Evolutionary conservation across 2,113 vertebrate species (phyloP), one percentile per base, ranked within the genome.

Genomic region (Ictalurus furcatus): DNA sequence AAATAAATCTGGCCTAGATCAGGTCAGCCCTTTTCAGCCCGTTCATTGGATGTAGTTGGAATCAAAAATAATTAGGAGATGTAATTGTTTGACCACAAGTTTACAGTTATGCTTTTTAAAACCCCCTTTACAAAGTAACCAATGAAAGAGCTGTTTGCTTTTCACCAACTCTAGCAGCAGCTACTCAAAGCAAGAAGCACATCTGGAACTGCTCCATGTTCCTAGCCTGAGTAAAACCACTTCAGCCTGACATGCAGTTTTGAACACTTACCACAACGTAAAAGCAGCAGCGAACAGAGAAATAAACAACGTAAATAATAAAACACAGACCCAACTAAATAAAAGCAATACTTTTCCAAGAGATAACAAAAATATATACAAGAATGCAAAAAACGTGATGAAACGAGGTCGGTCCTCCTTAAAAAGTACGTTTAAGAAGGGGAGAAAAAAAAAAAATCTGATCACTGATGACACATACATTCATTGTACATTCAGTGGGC

Each of bases 211-310:
- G 91, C 91, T 90, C 88, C 6, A 85, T 91, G 90, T 93, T 90
- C 90, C 89, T 93, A 95, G 94, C 21, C 76, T 87, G 76, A 85
- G 85, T 61, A 91, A 91, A 95, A 95, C 95, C 95, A 96, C 96
- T 96, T 94, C 96, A 96, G 94, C 95, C 96, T 93, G 91, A 94
- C 96, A 96, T 96, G 96, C 95, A 95, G 93, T 93, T 94, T 93
- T 90, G 91, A 95, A 92, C 94, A 96, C 96, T 96, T 96, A 96
- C 96, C 96, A 96, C 95, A 96, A 96, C 92, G 94, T 94, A 96
- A 96, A 96, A 95, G 95, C 96, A 96, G 96, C 96, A 96, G 95
- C 94, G 92, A 96, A 96, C 94, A 95, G 94, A 95, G 95, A 95
- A 95, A 94, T 95, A 93, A 94, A 92, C 94, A 95, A 93, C 89